Base-by-base conservation (phyloP, 2,113 vertebrate genomes). In the Callithrix jacchus region DNA sequence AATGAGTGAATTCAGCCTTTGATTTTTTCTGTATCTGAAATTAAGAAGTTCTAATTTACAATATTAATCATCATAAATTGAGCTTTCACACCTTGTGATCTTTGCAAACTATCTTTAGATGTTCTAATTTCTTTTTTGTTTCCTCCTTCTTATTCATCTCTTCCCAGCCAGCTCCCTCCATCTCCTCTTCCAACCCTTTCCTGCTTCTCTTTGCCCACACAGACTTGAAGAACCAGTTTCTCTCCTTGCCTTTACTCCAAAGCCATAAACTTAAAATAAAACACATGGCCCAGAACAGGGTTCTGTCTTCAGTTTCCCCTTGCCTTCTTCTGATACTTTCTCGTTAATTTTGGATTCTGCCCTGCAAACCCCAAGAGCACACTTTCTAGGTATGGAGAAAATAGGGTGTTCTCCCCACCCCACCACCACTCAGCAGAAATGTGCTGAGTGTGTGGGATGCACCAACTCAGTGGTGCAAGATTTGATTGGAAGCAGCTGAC, bases 401-500 rank as follows among this genome's bases (percentile, higher is more conserved):
- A 95, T 47, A 93, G 97, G 96, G 73, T 95, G 93, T 74, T 35
- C 25, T n/a, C 73, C 61, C 73, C 73, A 14, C 49, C 49, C 49
- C 13, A 47, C 82, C 5, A 64, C 61, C 97, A 98, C 96, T 98
- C 97, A 98, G 98, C 98, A 98, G 97, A 96, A 98, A 97, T 96
- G 95, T 95, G 97, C 98, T 97, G 96, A 98, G 95, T 96, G 95
- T 97, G 95, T 20, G 58, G 98, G 98, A 97, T 97, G 96, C 89
- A 97, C 98, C 98, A 97, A 97, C 85, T 97, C 97, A 95, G 98
- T 97, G 98, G 98, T 98, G 98, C 97, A 8, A 77, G 80, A 83
- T 96, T 97, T 93, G 98, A 98, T 98, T 98, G 97, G 54, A 95
- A 97, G 98, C 94, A 45, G 97, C 97, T 97, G 97, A 97, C 54